Base-by-base conservation (phyloP, 2,113 vertebrate genomes). In the Ptychochromis oligacanthus region DNA sequence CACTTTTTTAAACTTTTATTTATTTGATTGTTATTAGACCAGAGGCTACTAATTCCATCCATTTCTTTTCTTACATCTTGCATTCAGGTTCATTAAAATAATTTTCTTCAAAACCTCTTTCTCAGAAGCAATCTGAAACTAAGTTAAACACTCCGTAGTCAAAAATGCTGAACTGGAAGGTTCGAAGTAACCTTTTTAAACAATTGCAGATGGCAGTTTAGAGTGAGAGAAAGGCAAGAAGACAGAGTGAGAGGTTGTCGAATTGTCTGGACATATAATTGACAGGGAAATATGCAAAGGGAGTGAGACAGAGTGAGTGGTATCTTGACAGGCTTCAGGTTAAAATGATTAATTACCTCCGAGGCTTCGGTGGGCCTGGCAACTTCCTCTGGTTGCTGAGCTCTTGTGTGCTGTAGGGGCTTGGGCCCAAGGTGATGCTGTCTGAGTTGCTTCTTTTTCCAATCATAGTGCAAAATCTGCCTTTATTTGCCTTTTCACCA, bases 341-440 rank as follows among this genome's bases (percentile, higher is more conserved):
- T 93, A 91, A 90, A 82, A 97, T 99, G 98, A 99, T 99, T 99
- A 98, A 99, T 99, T 98, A 97, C 98, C 86, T 88, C 86, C 2
- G 56, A 93, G 94, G 93, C 92, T 96, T 95, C 97, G 93, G 89
- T 90, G 91, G 93, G 96, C 95, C 95, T 97, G 91, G 96, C 96
- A 96, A 96, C 96, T 98, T 99, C 97, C 97, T 97, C 94, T 94
- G 89, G 93, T 95, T 94, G 80, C 92, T 89, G 93, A 90, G 92
- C 92, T 70, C 93, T 91, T 87, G 82, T 83, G 88, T 86, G 88
- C 87, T 89, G 82, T 77, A 28, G 93, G 81, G 90, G 88, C 89
- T 90, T 64, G 93, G 91, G 95, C 95, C 93, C 74, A 92, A 93
- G 93, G 94, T 96, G 93, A 95, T 93, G 92, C 93, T 91, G 91